These are phyloP conservation scores for Lacerta bilineata DNA, from an alignment of 2,797 vertebrate species.

Conservation along the genomic window DNA sequence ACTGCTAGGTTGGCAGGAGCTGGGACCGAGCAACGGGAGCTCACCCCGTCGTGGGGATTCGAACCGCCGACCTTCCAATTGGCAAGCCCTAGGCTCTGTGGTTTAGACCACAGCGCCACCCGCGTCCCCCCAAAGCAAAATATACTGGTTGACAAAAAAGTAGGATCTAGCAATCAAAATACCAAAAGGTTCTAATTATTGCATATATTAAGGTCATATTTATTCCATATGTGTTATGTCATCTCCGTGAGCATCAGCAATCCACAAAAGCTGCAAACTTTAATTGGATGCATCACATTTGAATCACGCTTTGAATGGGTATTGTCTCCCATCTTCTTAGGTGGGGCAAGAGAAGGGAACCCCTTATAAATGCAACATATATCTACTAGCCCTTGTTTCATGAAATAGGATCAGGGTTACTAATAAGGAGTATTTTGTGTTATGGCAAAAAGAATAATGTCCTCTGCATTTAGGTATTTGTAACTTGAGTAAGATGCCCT, in stretches of 20 bases:
- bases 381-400: background rate
- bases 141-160: background rate
- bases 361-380: background rate
- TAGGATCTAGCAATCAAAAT: constrained; percentile 7
- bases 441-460: constrained; percentile 21
- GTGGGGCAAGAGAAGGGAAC: background rate
- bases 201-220: constrained; percentile 1
- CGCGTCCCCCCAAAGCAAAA: background rate
- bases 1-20: no score
- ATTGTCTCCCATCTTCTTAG: background rate
- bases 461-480: constrained; percentile 1
- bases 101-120: no score
- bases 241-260: background rate
- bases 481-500: background rate
- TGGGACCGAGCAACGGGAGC: no score
- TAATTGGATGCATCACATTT: background rate
- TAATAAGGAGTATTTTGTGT: background rate
- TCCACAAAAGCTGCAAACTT: background rate
- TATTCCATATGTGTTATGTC: background rate
- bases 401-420: background rate
- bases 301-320: background rate
- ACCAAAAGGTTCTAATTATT: background rate
- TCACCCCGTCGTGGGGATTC: no score
- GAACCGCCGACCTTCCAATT: no score
- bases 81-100: no score